Conservation (phyloP, 2,888 invertebrate species). For the Pseudococcus viburni region DNA sequence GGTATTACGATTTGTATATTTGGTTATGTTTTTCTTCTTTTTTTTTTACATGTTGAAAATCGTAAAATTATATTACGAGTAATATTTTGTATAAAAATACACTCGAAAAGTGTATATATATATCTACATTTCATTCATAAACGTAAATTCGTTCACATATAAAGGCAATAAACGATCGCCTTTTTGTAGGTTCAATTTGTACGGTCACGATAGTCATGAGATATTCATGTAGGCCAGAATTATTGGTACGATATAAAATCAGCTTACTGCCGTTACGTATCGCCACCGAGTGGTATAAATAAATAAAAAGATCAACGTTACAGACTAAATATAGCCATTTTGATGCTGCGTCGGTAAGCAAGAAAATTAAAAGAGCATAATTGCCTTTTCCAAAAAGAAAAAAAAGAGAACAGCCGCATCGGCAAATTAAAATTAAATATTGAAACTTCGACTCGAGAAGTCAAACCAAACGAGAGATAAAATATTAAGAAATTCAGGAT, state of each 20-base stretch:
- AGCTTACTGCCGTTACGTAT: not conserved
- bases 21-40: not conserved
- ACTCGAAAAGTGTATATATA: too few relatives aligned
- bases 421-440: conserved; percentile 48
- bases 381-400: not conserved
- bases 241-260: conserved; percentile 31
- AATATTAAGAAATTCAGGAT: conserved; percentile 50
- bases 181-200: conserved; percentile 7
- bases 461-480: conserved; percentile 3
- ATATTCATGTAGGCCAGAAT: conserved; percentile 41
- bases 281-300: not conserved
- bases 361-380: conserved; percentile 49
- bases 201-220: conserved; percentile 27
- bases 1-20: not conserved
- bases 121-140: not conserved
- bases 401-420: conserved; percentile 11
- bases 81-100: not conserved
- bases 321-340: not conserved
- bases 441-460: conserved; percentile 1
- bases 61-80: not conserved
- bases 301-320: conserved; percentile 26
- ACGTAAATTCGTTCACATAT: not conserved
- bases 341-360: conserved; percentile 17
- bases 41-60: not conserved
- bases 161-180: not conserved